Evolutionary conservation across 2,113 vertebrate species (phyloP), one percentile per base, ranked within the genome.

Genomic region (Halcyon malimbica): DNA sequence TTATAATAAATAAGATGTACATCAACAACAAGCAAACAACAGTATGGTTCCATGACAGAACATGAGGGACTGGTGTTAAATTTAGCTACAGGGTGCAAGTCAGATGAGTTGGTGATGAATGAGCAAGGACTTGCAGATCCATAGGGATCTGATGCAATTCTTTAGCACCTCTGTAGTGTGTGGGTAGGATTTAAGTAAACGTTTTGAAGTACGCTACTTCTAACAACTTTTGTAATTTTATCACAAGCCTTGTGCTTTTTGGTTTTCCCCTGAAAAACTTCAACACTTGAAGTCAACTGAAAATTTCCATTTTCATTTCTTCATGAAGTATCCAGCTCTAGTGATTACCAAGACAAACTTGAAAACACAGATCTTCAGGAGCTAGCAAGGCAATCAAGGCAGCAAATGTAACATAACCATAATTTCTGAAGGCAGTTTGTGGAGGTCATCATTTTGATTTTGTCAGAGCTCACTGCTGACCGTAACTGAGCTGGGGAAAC

Each of bases 31-130:
- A 87, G 62, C 31, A 62, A 71, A 67, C 31, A 83, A 46, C 67
- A 39, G 44, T 13, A 60, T 0, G 3, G 62, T 53, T 95, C 57
- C 80, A 84, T 18, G 73, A 60, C 10, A 62, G 73, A 94, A 89
- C 48, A 94, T 24, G 57, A 92, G 82, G 76, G 68, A 73, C 42
- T 35, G 29, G 31, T 53, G 50, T 73, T 84, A 94, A 95, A 89
- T 91, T 93, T 91, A 94, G 83, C 64, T 78, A 11, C 35, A 20
- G 37, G 73, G 83, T 82, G 60, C 80, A 96, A 92, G 89, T 96
- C 95, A 93, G 89, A 91, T 91, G 91, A 84, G 53, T n/a, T 91
- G 91, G 62, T 96, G 90, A 82, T 89, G 89, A 90, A 94, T 95
- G 92, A 95, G 68, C 84, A 91, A 93, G 71, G 59, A 59, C 21